Percentiles rank a stretch among this genome's conserved stretches.
Evolutionary conservation across 2,888 invertebrate species (phyloP).

Genomic region (Callimorpha dominula): DNA sequence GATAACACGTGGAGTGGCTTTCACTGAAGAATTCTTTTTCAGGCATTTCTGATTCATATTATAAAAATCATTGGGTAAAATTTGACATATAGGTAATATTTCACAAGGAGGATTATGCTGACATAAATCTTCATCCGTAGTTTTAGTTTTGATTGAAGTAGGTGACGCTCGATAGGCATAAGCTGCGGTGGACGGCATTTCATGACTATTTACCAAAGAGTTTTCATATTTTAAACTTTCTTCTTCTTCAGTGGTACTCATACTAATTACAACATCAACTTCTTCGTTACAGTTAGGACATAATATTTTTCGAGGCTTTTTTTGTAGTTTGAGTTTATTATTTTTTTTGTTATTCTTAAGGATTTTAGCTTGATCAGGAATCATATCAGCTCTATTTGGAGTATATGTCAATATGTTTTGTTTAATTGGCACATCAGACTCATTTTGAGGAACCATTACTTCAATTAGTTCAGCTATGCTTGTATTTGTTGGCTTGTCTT

Average conservation of each 20-base stretch:
- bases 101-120: constrained; percentile 73
- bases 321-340: constrained; percentile 48
- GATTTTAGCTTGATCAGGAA: constrained; percentile 30
- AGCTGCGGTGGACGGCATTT: constrained; percentile 51
- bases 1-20: constrained; percentile 64
- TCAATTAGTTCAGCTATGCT: constrained; percentile 49
- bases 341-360: constrained; percentile 39
- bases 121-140: constrained; percentile 61
- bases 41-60: constrained; percentile 53
- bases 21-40: constrained; percentile 54
- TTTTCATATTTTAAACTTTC: constrained; percentile 53
- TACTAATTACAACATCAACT: constrained; percentile 58
- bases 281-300: constrained; percentile 77
- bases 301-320: constrained; percentile 60
- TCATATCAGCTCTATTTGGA: constrained; percentile 15
- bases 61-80: constrained; percentile 64
- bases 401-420: constrained; percentile 26
- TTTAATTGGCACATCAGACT: constrained; percentile 36
- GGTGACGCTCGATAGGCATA: constrained; percentile 53
- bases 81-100: constrained; percentile 73
- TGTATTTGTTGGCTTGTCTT: constrained; percentile 62
- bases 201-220: constrained; percentile 54
- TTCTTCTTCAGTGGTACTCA: constrained; percentile 69
- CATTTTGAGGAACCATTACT: constrained; percentile 43
- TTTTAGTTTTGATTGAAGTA: constrained; percentile 43